Percentiles rank a stretch among this genome's conserved stretches.
These are phyloP conservation scores for Pseudolycoriella hygida DNA, from an alignment of 2,888 invertebrate genomes.

Conservation along the genomic window DNA sequence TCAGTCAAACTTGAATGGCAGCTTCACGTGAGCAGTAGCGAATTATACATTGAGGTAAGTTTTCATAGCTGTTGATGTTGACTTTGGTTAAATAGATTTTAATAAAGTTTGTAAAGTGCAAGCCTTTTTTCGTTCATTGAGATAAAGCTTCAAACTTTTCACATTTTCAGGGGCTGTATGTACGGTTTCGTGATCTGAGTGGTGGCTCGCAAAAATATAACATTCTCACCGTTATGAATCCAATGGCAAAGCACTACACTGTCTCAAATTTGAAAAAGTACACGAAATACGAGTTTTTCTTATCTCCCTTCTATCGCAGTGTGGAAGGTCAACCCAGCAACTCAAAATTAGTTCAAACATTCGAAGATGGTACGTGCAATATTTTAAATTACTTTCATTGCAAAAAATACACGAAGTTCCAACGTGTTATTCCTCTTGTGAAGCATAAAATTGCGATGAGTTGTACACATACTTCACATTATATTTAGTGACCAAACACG, in stretches of 20 bases:
- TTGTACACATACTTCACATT: too few species aligned
- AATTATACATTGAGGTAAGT: constrained; percentile 28
- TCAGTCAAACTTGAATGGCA: constrained; percentile 36
- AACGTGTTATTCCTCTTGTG: too few species aligned
- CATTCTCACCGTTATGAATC: constrained; percentile 43
- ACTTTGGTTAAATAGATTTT: neutral
- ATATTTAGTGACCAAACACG: too few species aligned
- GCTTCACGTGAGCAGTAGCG: constrained; percentile 25
- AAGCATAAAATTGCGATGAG: too few species aligned
- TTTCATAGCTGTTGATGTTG: neutral
- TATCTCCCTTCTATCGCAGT: constrained; percentile 70
- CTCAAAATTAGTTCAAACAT: constrained; percentile 64
- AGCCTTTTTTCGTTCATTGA: too few species aligned
- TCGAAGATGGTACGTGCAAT: constrained; percentile 53
- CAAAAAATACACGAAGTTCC: neutral
- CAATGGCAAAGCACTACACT: constrained; percentile 42
- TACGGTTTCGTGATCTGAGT: constrained; percentile 44
- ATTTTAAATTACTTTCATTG: neutral
- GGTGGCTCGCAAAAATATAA: constrained; percentile 43
- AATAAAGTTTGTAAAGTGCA: too few species aligned
- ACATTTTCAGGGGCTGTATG: constrained; percentile 42
- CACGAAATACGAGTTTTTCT: constrained; percentile 73
- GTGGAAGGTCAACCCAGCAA: constrained; percentile 88
- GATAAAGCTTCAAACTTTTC: too few species aligned
- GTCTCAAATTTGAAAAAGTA: constrained; percentile 57